Conservation (phyloP, 2,113 vertebrate species). For the Tachuris rubrigastra region DNA sequence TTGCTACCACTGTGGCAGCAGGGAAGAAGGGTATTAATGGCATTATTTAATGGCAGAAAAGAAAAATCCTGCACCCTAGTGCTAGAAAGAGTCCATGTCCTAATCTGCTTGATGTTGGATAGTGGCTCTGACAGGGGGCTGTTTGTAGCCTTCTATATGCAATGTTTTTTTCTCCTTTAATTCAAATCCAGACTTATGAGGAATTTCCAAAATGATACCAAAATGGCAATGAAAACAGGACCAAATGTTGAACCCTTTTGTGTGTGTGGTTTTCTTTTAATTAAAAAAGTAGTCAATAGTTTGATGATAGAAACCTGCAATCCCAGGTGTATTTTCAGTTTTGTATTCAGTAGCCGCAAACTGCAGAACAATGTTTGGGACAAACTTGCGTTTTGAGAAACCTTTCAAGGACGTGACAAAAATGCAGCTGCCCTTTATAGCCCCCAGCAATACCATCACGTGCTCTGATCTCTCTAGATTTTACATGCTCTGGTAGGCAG, state of each 20-base stretch:
- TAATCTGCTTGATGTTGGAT: background rate
- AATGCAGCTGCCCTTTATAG: background rate
- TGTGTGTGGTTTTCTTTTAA: background rate
- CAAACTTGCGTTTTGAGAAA: slow-evolving; percentile 9
- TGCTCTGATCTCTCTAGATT: slow-evolving; percentile 47
- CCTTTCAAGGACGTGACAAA: slow-evolving; percentile 21
- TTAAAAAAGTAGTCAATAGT: background rate
- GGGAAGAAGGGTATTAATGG: background rate
- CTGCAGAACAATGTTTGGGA: background rate
- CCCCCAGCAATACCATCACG: slow-evolving; percentile 16
- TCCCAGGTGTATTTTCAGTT: background rate
- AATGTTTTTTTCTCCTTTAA: background rate
- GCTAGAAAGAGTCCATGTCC: background rate
- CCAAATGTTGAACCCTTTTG: background rate
- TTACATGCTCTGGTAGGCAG: background rate
- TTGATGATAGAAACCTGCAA: background rate
- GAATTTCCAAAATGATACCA: background rate
- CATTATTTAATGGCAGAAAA: background rate
- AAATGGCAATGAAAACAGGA: background rate
- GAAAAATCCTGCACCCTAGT: background rate
- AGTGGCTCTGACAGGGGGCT: background rate
- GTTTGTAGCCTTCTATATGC: background rate
- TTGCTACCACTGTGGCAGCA: background rate
- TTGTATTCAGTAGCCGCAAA: background rate
- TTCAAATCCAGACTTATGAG: background rate